Base-by-base conservation (phyloP, 2,797 vertebrate genomes). In the Semotilus atromaculatus region DNA sequence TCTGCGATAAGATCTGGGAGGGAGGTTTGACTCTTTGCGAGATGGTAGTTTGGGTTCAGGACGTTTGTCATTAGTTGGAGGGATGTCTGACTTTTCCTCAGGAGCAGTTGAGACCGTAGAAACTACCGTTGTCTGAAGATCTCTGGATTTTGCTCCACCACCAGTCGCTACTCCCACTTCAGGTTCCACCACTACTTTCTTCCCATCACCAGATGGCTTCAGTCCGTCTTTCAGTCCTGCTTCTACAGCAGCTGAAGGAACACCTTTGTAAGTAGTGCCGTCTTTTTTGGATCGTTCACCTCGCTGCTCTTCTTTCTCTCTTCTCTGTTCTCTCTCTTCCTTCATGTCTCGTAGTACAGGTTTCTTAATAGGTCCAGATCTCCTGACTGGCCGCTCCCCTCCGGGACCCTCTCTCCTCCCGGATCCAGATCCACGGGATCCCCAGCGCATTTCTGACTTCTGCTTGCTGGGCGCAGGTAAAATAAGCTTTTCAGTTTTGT, bases 331-430 rank as follows among this genome's bases (percentile, higher is more conserved):
- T 36, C 98, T 93, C 85, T 99, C 98, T 85, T 99, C 98, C 90
- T 98, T 99, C 98, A 99, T 99, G 89, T 99, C 98, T 88, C 98
- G 95, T 29, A 99, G 94, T 23, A 99, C 95, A 9, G 98, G 98
- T 81, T 99, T 99, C 91, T 99, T 99, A 91, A 99, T 99, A 29
- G 98, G 98, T 29, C 98, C 98, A 0, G 98, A 99, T 89, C 98
- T 94, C 87, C 98, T 97, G 23, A 98, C 84, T 0, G 97, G 98
- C 83, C 98, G 96, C 8, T 99, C 97, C 0, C 93, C 91, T 0
- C 96, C 95, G 0, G 86, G 85, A 67, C 98, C 98, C 0, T 99
- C 97, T 90, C 97, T 96, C 85, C 97, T 96, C 40, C 93, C 95
- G 0, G 95, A 92, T 16, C 95, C 94, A 4, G 97, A 95, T 81